A percentile compares a stretch with the other conserved stretches of the same genome.
Evolutionary conservation across 2,888 invertebrate genomes (phyloP).

Genomic region (Sepiola atlantica): DNA sequence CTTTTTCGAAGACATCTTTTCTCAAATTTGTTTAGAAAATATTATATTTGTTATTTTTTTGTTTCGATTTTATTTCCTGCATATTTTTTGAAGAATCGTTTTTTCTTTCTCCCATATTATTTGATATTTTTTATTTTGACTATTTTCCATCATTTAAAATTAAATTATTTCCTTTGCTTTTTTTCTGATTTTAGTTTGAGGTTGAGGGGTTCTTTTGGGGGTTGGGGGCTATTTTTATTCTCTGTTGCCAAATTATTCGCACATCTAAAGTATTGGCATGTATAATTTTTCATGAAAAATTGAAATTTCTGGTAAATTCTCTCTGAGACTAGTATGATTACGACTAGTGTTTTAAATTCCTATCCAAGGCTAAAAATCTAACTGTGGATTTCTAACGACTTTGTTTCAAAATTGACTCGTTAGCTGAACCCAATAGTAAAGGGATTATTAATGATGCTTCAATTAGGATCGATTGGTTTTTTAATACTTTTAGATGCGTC

Average conservation of each 20-base stretch:
- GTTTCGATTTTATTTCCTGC: background rate
- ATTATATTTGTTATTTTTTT: background rate
- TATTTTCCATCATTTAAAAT: background rate
- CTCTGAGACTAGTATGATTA: background rate
- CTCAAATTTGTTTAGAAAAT: background rate
- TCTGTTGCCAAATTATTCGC: background rate
- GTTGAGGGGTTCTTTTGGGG: too few relatives aligned
- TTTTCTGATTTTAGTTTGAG: background rate
- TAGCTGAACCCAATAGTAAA: background rate
- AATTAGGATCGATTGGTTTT: too few relatives aligned
- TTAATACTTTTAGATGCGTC: too few relatives aligned
- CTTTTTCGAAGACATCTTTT: background rate
- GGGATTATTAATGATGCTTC: background rate
- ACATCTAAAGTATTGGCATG: background rate
- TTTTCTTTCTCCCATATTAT: background rate
- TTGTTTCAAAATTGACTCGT: conserved; percentile 17
- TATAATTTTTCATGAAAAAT: background rate
- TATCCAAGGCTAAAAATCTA: background rate
- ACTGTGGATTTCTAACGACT: background rate
- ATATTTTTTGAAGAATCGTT: background rate
- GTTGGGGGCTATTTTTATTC: background rate
- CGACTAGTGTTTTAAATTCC: background rate
- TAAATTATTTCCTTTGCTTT: background rate
- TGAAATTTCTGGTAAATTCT: background rate
- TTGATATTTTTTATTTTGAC: background rate